Percentiles rank a stretch among this genome's conserved stretches.
These are phyloP conservation scores for Octodon degus DNA, from an alignment of 2,113 vertebrate genomes.

Conservation along the genomic window DNA sequence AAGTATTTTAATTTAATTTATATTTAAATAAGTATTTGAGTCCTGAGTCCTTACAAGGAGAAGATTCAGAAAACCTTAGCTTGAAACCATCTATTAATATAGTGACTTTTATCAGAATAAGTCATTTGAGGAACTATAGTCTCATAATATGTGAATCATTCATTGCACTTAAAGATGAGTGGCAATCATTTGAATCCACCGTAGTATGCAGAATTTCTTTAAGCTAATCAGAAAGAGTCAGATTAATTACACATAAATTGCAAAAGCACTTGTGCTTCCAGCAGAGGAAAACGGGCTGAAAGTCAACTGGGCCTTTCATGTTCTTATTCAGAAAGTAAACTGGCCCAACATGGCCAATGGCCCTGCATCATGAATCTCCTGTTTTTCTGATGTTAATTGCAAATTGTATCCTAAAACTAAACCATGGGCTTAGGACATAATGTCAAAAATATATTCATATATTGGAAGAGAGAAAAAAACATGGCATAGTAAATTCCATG, in stretches of 20 bases:
- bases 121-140: background rate
- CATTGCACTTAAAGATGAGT: background rate
- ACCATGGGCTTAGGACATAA: background rate
- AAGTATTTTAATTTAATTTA: background rate
- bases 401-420: background rate
- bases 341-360: background rate
- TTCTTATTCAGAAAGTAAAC: background rate
- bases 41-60: background rate
- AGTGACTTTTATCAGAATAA: background rate
- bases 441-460: background rate
- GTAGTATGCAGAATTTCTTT: background rate
- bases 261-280: background rate
- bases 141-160: background rate
- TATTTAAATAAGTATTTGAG: background rate
- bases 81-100: background rate
- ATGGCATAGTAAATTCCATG: too few species aligned
- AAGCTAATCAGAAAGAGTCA: background rate
- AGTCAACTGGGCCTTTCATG: accelerated
- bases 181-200: background rate
- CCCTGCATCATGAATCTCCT: background rate
- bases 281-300: background rate
- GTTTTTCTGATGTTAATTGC: background rate
- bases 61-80: background rate
- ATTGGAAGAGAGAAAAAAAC: background rate
- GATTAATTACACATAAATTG: background rate